Percentiles rank a stretch among this genome's conserved stretches.
Evolutionary conservation across 2,888 invertebrate species (phyloP).

Genomic region (Acronicta psi): DNA sequence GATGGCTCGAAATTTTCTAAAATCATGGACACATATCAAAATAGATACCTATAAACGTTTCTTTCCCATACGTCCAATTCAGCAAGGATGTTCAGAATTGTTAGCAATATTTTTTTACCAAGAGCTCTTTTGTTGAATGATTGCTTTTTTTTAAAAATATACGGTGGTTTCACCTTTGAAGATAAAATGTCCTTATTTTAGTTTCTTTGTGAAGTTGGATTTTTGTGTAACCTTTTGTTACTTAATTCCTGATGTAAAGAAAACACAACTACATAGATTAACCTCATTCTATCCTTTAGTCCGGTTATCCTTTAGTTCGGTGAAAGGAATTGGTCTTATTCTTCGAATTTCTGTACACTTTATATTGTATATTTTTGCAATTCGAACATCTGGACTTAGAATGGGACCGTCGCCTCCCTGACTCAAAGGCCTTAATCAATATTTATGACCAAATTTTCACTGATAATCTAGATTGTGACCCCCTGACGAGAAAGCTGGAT

Average conservation of each 20-base stretch:
- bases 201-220: constrained; percentile 12
- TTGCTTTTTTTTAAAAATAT: constrained; percentile 59
- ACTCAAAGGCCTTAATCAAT: too few species aligned
- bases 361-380: too few species aligned
- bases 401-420: too few species aligned
- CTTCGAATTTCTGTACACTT: background rate
- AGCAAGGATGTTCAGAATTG: constrained; percentile 46
- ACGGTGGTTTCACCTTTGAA: constrained; percentile 32
- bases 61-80: constrained; percentile 53
- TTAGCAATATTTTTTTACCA: constrained; percentile 61
- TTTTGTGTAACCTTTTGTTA: background rate
- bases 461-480: too few species aligned
- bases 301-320: background rate
- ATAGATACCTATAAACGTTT: constrained; percentile 44
- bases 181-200: constrained; percentile 17
- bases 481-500: too few species aligned
- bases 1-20: background rate
- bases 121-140: constrained; percentile 51
- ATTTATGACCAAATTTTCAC: too few species aligned
- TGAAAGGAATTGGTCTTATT: background rate
- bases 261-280: background rate
- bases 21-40: constrained; percentile 34
- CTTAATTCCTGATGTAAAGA: background rate
- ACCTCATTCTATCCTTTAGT: background rate
- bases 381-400: too few species aligned